Conservation (phyloP, 2,888 invertebrate species). For the Pimpla rufipes region DNA sequence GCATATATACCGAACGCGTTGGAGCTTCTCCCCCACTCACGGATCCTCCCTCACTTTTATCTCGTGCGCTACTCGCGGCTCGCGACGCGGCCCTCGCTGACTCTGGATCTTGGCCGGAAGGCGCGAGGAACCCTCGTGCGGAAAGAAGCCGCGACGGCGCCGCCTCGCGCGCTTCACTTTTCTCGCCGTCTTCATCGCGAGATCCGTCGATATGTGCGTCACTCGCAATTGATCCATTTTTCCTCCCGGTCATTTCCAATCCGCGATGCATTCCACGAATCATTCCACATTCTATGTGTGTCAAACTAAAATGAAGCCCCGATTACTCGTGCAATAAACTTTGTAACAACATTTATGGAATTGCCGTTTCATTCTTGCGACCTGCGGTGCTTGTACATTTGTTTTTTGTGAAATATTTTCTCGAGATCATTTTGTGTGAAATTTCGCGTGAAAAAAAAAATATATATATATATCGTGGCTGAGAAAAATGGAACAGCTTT, state of each 20-base stretch:
- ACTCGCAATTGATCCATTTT: not conserved
- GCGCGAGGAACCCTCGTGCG: constrained; percentile 58
- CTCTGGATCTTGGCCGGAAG: constrained; percentile 53
- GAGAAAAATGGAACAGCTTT: too few species aligned
- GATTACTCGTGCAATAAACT: too few species aligned
- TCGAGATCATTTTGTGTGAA: too few species aligned
- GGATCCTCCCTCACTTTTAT: constrained; percentile 82
- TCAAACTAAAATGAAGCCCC: not conserved
- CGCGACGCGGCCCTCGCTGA: constrained; percentile 54
- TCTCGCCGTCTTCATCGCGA: not conserved
- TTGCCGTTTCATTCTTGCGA: too few species aligned
- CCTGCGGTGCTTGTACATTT: too few species aligned
- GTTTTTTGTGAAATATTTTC: too few species aligned
- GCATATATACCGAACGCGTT: constrained; percentile 82
- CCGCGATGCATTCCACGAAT: too few species aligned
- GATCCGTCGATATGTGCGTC: not conserved
- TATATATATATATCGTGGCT: too few species aligned
- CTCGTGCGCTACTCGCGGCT: constrained; percentile 69
- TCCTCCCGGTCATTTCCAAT: not conserved
- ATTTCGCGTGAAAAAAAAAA: too few species aligned
- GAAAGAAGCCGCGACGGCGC: constrained; percentile 32
- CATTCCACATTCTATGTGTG: too few species aligned
- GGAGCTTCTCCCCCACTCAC: constrained; percentile 73
- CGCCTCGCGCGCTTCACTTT: not conserved
- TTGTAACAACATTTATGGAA: too few species aligned